A percentile compares a stretch with the other conserved stretches of the same genome.
These are phyloP conservation scores for Capricornis sumatraensis DNA, from an alignment of 2,113 vertebrate genomes.

Conservation along the genomic window DNA sequence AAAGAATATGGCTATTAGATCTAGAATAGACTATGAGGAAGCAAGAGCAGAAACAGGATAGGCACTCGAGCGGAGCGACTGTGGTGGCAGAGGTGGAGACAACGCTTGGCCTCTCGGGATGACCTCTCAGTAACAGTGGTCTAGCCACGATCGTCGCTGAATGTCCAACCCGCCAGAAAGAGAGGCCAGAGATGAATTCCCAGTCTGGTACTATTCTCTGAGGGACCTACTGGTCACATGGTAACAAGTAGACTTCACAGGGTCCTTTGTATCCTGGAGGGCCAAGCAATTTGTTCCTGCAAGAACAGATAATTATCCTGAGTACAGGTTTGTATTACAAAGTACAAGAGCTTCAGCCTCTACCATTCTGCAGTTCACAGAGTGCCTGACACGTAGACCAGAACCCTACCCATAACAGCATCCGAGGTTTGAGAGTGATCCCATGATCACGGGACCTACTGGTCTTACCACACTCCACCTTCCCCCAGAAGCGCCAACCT, in stretches of 20 bases:
- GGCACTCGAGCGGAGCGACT: not conserved
- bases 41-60: not conserved
- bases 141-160: not conserved
- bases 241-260: not conserved
- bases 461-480: not conserved
- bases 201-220: not conserved
- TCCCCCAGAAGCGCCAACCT: not conserved
- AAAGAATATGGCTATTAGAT: not conserved
- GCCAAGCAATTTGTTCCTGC: not conserved
- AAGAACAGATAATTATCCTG: not conserved
- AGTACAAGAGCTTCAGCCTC: not conserved
- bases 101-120: not conserved
- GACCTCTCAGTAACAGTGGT: not conserved
- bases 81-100: not conserved
- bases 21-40: not conserved
- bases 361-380: not conserved
- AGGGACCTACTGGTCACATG: not conserved
- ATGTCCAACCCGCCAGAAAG: not conserved
- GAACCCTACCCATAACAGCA: not conserved
- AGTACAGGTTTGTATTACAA: not conserved
- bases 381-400: not conserved
- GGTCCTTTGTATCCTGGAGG: not conserved
- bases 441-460: not conserved
- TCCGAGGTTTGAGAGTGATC: not conserved
- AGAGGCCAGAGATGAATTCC: not conserved